Base-by-base conservation (phyloP, 2,888 invertebrate genomes). In the Lasioglossum calceatum region DNA sequence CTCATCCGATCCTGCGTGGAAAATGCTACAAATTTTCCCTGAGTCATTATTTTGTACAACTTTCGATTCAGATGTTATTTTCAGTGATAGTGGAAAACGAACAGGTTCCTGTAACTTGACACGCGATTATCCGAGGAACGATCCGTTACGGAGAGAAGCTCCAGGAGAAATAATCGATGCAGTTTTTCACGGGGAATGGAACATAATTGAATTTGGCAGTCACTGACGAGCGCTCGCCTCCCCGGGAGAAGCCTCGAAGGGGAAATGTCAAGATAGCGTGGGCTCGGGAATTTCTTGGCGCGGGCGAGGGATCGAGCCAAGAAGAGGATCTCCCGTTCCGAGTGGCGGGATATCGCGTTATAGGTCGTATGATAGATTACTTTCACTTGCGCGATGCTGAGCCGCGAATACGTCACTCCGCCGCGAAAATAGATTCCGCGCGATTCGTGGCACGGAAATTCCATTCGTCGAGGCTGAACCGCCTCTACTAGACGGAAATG, bases 341-440 rank as follows among this genome's bases (percentile, higher is more conserved):
- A 42, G 73, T 74, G 81, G 61, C 70, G 74, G 61, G 82, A 87
- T 87, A 87, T 83, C 79, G 79, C 77, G 79, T 82, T 85, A 79
- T 80, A 81, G 83, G 82, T 81, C 76, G 79, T 75, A 88, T 85
- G 90, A 89, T 89, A 83, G 90, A 89, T 89, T 89, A 89, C 89
- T 89, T 82, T 90, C 82, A 73, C 82, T 79, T 78, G 76, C 77
- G 75, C 44, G 77, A 86, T 64, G 81, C 76, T 82, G 82, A 86
- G 82, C 84, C 84, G 77, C 82, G 90, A 90, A 88, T 88, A 87
- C 83, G 88, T 90, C 87, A 85, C 79, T 84, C 78, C 70, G 54
- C 83, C 81, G 84, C 82, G 90, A 89, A 93, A 94, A 93, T 93
- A 92, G 92, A 93, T 93, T 94, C 92, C 87, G 91, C 91, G 91